A percentile compares a stretch with the other conserved stretches of the same genome.
Evolutionary conservation across 2,888 invertebrate genomes (phyloP).

Genomic region (Terebella lapidaria): DNA sequence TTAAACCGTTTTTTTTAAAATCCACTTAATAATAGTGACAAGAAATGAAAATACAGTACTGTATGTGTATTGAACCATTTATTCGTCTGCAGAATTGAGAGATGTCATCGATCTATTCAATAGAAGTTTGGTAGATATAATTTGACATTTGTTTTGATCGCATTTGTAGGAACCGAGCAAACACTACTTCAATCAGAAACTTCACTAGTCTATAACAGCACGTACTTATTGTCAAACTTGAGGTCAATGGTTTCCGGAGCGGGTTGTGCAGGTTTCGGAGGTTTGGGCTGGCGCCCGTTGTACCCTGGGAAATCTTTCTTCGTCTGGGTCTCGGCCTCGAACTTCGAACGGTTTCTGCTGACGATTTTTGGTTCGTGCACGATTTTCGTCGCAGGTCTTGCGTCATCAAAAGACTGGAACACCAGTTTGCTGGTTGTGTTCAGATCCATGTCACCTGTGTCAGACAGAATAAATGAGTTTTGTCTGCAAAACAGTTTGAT

Average conservation of each 20-base stretch:
- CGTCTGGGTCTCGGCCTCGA: slow-evolving; percentile 36
- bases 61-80: no score
- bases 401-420: slow-evolving; percentile 33
- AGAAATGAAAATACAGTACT: no score
- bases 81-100: no score
- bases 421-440: slow-evolving; percentile 39
- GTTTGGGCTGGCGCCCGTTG: slow-evolving; percentile 30
- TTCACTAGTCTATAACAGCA: no score
- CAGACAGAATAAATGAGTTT: background rate
- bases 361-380: slow-evolving; percentile 27
- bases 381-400: slow-evolving; percentile 30
- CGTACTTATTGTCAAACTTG: slow-evolving; percentile 43
- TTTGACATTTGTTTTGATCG: no score
- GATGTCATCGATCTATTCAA: no score
- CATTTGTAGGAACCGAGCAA: no score
- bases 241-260: slow-evolving; percentile 41
- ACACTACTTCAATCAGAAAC: no score
- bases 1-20: background rate
- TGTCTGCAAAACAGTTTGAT: no score
- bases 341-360: slow-evolving; percentile 24
- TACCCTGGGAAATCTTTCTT: slow-evolving; percentile 37
- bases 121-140: no score
- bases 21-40: no score
- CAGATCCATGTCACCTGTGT: slow-evolving; percentile 36
- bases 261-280: slow-evolving; percentile 35